Base-by-base conservation (phyloP, 2,113 vertebrate species). In the Catharus bicknelli region DNA sequence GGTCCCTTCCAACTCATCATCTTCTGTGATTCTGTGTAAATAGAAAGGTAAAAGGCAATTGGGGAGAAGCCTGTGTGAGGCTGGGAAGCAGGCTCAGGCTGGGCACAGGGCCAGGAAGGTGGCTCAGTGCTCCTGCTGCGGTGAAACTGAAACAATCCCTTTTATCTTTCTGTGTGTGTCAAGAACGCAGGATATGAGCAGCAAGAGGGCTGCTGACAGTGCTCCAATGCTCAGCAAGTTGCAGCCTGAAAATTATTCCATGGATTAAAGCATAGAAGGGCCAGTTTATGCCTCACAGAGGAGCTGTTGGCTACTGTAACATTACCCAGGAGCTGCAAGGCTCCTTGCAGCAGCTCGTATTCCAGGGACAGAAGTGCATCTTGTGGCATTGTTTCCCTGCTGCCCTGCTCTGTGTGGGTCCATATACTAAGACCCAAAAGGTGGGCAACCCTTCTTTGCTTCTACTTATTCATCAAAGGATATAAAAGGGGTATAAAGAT, bases 241-340 rank as follows among this genome's bases (percentile, higher is more conserved):
- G 61, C 26, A 75, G 25, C 30, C 72, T 95, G 87, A 70, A 79
- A 90, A 80, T 73, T 63, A 86, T 62, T 40, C 74, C 55, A 16
- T 3, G 57, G 64, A 67, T 57, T 63, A 83, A 90, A 70, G 51
- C 23, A 23, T 30, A 68, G 86, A 91, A 93, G 45, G 53, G 59
- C 70, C 78, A 48, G n/a, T 25, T 96, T 86, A 66, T 0, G 32
- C 93, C 90, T 93, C 93, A 90, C 77, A 90, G 94, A 95, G 93
- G 91, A 96, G 95, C 94, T 94, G 72, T 92, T 95, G 95, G 32
- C 93, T 86, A 30, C 83, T 78, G 57, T 86, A 95, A 83, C 2
- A 1, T 57, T 67, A 63, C 18, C 13, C 32, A 36, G n/a, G 68
- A 92, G 64, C 50, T 83, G 63, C 70, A 66, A 68, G 22, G 22